Conservation (phyloP, 1,140 invertebrate species). For the Branchinecta lindahli region DNA sequence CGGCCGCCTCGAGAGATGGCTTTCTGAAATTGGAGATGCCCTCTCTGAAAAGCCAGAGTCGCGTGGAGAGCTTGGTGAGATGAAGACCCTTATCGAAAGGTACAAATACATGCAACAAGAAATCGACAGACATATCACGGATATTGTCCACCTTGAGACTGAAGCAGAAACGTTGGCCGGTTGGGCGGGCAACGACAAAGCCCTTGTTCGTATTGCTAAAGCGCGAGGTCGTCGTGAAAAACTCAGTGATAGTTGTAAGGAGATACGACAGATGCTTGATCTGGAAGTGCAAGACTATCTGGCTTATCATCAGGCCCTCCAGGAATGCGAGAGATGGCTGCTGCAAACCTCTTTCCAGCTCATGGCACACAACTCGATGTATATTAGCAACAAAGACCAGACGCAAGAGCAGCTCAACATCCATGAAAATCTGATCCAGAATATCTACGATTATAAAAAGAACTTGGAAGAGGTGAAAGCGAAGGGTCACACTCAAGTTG, state of each 20-base stretch:
- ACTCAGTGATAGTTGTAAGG: constrained; percentile 41
- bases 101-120: constrained; percentile 54
- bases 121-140: constrained; percentile 50
- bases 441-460: constrained; percentile 69
- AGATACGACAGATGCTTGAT: constrained; percentile 43
- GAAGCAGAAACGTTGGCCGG: constrained; percentile 53
- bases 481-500: constrained; percentile 70
- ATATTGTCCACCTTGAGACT: constrained; percentile 48
- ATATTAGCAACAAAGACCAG: constrained; percentile 76
- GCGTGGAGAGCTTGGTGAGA: constrained; percentile 69
- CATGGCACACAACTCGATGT: constrained; percentile 88
- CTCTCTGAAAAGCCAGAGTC: constrained; percentile 46
- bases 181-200: constrained; percentile 43
- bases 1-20: constrained; percentile 49
- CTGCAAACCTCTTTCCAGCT: constrained; percentile 85
- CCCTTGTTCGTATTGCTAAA: constrained; percentile 33
- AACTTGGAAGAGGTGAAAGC: constrained; percentile 62
- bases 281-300: constrained; percentile 68
- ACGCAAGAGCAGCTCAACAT: constrained; percentile 75
- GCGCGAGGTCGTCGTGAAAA: constrained; percentile 48
- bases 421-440: constrained; percentile 58
- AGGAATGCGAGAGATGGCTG: constrained; percentile 90
- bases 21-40: constrained; percentile 43
- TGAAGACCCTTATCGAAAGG: constrained; percentile 73
- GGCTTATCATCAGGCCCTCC: constrained; percentile 68